A percentile compares a stretch with the other conserved stretches of the same genome.
These are phyloP conservation scores for Drosophila maculinotata DNA, from an alignment of 2,888 invertebrate genomes.

Conservation along the genomic window DNA sequence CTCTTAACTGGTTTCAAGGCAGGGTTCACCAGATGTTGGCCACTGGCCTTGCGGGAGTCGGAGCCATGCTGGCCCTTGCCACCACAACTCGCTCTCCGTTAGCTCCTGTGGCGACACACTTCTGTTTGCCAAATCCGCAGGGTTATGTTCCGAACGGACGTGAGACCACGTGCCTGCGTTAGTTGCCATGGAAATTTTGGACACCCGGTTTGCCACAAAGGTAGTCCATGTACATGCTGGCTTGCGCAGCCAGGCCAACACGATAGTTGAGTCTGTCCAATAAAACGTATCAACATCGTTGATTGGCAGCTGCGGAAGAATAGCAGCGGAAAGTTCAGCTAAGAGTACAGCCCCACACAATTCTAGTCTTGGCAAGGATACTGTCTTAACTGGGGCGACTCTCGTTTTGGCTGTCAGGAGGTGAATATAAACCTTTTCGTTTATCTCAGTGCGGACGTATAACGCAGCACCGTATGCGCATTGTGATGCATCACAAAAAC, in stretches of 20 bases:
- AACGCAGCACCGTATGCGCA: too few species aligned
- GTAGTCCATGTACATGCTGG: slow-evolving; percentile 6
- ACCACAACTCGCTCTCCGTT: background rate
- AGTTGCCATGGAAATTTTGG: background rate
- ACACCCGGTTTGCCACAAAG: slow-evolving; percentile 10
- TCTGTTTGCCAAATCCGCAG: background rate
- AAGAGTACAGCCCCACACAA: too few species aligned
- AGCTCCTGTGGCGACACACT: background rate
- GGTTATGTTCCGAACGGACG: background rate
- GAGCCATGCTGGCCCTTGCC: too few species aligned
- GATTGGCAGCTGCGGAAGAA: background rate
- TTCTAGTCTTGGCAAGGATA: too few species aligned
- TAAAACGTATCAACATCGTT: background rate
- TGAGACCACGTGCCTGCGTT: background rate
- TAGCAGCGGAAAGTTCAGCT: too few species aligned
- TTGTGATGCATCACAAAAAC: background rate
- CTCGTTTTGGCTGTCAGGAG: too few species aligned
- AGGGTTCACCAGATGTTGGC: too few species aligned
- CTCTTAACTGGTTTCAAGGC: too few species aligned
- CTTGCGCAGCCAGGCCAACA: slow-evolving; percentile 2
- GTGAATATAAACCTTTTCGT: too few species aligned
- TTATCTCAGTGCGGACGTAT: too few species aligned
- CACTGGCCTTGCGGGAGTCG: too few species aligned
- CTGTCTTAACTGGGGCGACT: too few species aligned
- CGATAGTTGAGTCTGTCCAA: slow-evolving; percentile 2